Evolutionary conservation across 2,113 vertebrate species (phyloP), one percentile per base, ranked within the genome.

Genomic region (Entosphenus tridentatus): DNA sequence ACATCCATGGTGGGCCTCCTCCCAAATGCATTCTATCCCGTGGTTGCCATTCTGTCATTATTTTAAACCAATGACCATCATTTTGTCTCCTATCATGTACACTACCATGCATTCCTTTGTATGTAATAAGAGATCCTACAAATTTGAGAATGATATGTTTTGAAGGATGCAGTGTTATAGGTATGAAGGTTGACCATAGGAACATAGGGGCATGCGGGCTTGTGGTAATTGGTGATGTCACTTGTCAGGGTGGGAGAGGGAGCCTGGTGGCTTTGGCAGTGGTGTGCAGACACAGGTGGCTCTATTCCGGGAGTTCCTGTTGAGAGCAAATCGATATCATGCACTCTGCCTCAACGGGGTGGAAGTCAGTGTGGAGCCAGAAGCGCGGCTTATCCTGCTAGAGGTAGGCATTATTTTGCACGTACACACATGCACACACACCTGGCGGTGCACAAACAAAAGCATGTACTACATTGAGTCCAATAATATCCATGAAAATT

Each of bases 301-400:
- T 73, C 72, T 84, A 72, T 96, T 98, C 77, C 82, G 87, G 74
- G 88, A 95, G 69, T 98, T 98, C 78, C 76, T 98, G 0, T 79
- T 96, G 71, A 80, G 87, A 78, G 88, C 87, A 70, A 89, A 89
- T 78, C 96, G 92, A 67, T 98, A 98, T 75, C 86, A 77, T 77
- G 83, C 82, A 71, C 79, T 98, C 69, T 85, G 39, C 39, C 39
- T 39, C 39, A 39, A 84, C 74, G 89, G 95, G 87, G 71, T 80
- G 55, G 86, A 86, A 65, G 87, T 90, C 54, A 73, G 73, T 57
- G 73, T 72, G 68, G 74, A 76, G 65, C 76, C 76, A 18, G 77
- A 82, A 73, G 81, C 76, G 74, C 93, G 86, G 77, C 76, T 96
- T 73, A 87, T 96, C 74, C 78, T 98, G 10, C 73, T 98, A 71